Evolutionary conservation across 1,140 invertebrate species (phyloP), one percentile per base, ranked within the genome.

Genomic region (Arctopsyche grandis): DNA sequence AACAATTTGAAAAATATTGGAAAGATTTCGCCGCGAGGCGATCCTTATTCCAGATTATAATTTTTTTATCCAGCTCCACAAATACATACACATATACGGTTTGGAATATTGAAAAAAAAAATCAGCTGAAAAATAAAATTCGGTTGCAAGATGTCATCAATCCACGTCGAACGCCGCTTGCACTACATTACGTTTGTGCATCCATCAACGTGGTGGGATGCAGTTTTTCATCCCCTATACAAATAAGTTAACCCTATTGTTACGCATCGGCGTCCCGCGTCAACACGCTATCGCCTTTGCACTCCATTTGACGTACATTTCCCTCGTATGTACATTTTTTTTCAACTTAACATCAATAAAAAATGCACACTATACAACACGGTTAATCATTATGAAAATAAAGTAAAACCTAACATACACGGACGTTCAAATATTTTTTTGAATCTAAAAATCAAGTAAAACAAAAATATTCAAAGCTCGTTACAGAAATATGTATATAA

Each of bases 1-100:
- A 60, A 22, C 58, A 60, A 60, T 60, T 16, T 22, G 58, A 60
- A 60, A 60, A 66, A 66, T 66, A 66, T 66, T 66, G 48, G 48
- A 52, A 52, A 52, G 48, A 52, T 52, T 5, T 5, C 12, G 48
- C 48, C 48, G 48, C 48, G 12, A 16, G 48, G 12, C 48, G 10
- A 52, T 5, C 4, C 16, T 5, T 52, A 5, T 52, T 52, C 48
- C 16, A 16, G 4, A 12, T 38, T 38, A 38, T 38, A 4, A 4
- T 38, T 38, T 38, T 38, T 38, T 38, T 38, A 1, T 38, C 29
- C 7, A 1, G 1, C 1, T 38, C 29, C 29, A 1, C 29, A 7
- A 38, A 38, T 38, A 38, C 29, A 1, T 38, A 38, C 7, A 7
- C 7, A 38, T 38, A 38, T 38, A 38, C 7, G 29, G 29, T 38